phyloP scores from a whole-genome alignment of 2,797 vertebrate genomes.

The Sparidentex hasta region DNA sequence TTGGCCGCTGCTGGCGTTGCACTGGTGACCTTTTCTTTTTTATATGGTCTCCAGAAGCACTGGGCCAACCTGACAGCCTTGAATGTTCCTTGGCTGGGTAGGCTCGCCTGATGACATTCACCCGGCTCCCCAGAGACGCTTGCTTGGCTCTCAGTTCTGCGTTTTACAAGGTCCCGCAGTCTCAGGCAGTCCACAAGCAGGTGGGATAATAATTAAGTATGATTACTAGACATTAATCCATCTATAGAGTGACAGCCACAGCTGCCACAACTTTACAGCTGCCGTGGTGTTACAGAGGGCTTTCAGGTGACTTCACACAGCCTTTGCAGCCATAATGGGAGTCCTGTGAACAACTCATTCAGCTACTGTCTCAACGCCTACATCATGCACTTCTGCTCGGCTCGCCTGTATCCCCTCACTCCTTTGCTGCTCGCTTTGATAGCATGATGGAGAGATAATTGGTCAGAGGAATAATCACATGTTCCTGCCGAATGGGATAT shows the following conservation, averaged over 20 bases:
- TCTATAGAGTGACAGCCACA: slow-evolving; percentile 73
- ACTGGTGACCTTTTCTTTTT: slow-evolving; percentile 71
- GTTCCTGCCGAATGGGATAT: slow-evolving; percentile 13
- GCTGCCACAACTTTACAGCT: slow-evolving; percentile 63
- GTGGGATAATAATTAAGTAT: slow-evolving; percentile 81
- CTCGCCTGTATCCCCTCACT: background rate
- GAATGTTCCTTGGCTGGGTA: slow-evolving; percentile 65
- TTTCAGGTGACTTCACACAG: slow-evolving; percentile 63
- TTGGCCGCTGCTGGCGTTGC: slow-evolving; percentile 57
- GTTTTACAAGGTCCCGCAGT: slow-evolving; percentile 73
- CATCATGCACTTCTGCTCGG: slow-evolving; percentile 16
- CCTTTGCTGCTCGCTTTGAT: background rate
- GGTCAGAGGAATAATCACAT: slow-evolving; percentile 14
- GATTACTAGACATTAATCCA: slow-evolving; percentile 81
- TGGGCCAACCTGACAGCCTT: slow-evolving; percentile 69
- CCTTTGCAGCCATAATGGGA: slow-evolving; percentile 35
- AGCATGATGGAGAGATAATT: background rate
- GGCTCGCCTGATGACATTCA: slow-evolving; percentile 76
- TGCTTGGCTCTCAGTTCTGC: slow-evolving; percentile 64
- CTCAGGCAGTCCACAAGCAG: slow-evolving; percentile 71
- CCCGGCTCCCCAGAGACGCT: slow-evolving; percentile 58
- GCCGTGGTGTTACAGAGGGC: slow-evolving; percentile 39
- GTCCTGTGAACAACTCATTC: slow-evolving; percentile 32
- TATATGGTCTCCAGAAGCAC: slow-evolving; percentile 54
- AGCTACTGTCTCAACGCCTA: slow-evolving; percentile 10